phyloP scores from a whole-genome alignment of 1,140 invertebrate genomes.

The Eulimnadia texana region DNA sequence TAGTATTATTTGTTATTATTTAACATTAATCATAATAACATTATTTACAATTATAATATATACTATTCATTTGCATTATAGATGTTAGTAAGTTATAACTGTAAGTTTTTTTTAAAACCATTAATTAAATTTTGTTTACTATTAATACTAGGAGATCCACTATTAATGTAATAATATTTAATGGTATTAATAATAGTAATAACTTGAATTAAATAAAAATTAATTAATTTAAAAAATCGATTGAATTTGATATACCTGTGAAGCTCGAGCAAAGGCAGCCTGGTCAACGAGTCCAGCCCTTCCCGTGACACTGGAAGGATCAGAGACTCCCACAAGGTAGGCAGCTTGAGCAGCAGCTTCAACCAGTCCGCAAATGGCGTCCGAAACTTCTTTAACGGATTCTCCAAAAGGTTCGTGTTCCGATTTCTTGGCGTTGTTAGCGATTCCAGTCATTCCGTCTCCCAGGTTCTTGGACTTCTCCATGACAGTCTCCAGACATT shows the following conservation, averaged over 20 bases:
- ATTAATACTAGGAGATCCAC: too few relatives aligned
- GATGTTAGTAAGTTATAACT: too few relatives aligned
- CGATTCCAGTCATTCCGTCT: slow-evolving; percentile 87
- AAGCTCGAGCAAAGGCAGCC: slow-evolving; percentile 69
- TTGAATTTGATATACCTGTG: slow-evolving; percentile 34
- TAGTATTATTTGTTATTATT: too few relatives aligned
- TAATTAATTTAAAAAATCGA: background rate
- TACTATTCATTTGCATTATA: too few relatives aligned
- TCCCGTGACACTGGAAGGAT: slow-evolving; percentile 78
- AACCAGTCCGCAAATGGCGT: slow-evolving; percentile 79
- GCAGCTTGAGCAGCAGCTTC: slow-evolving; percentile 87
- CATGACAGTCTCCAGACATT: slow-evolving; percentile 84
- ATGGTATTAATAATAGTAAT: background rate
- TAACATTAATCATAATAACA: too few relatives aligned
- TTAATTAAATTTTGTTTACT: too few relatives aligned
- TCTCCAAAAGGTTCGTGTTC: slow-evolving; percentile 77
- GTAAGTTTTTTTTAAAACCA: too few relatives aligned
- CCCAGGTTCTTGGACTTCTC: slow-evolving; percentile 80
- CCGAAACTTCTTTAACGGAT: slow-evolving; percentile 65
- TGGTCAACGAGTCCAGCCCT: slow-evolving; percentile 82
- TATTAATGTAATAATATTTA: background rate
- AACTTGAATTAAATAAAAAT: background rate
- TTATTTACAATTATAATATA: too few relatives aligned
- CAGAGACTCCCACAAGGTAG: slow-evolving; percentile 84
- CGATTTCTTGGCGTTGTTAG: slow-evolving; percentile 73